phyloP scores from a whole-genome alignment of 2,113 vertebrate genomes.

The Lipophrys pholis region DNA sequence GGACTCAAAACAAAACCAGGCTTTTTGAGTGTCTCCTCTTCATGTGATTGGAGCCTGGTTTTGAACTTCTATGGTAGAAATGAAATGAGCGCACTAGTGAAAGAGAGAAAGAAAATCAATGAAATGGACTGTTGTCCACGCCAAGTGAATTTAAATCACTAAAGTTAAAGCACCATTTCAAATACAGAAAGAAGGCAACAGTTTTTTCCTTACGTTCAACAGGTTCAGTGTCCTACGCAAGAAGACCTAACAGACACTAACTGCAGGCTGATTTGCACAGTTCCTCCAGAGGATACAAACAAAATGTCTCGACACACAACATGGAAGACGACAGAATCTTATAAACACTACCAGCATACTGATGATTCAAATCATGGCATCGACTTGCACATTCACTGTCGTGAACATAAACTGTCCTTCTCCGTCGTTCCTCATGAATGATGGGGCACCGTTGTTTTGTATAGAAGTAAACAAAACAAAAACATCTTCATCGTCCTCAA shows the following conservation, averaged over 20 bases:
- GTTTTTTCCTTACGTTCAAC: conserved; percentile 12
- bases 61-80: conserved; percentile 39
- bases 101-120: conserved; percentile 41
- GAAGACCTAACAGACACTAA: too few species aligned
- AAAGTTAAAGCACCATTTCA: conserved; percentile 75
- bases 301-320: conserved; percentile 17
- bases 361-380: conserved; percentile 25
- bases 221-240: too few species aligned
- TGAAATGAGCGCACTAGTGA: conserved; percentile 19
- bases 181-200: conserved; percentile 71
- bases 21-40: conserved; percentile 51
- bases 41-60: conserved; percentile 55
- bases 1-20: conserved; percentile 43
- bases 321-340: conserved; percentile 12
- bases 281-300: too few species aligned
- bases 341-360: conserved; percentile 27
- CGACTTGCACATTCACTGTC: conserved; percentile 71
- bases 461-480: neutral
- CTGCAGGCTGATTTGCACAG: too few species aligned
- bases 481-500: conserved; percentile 1
- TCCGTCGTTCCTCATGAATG: conserved; percentile 5
- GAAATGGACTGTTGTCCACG: conserved; percentile 32
- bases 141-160: conserved; percentile 37
- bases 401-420: conserved; percentile 51
- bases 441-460: conserved; percentile 22